Percentiles rank a stretch among this genome's conserved stretches.
phyloP scores from a whole-genome alignment of 1,140 invertebrate species.

The Drosophila insularis region DNA sequence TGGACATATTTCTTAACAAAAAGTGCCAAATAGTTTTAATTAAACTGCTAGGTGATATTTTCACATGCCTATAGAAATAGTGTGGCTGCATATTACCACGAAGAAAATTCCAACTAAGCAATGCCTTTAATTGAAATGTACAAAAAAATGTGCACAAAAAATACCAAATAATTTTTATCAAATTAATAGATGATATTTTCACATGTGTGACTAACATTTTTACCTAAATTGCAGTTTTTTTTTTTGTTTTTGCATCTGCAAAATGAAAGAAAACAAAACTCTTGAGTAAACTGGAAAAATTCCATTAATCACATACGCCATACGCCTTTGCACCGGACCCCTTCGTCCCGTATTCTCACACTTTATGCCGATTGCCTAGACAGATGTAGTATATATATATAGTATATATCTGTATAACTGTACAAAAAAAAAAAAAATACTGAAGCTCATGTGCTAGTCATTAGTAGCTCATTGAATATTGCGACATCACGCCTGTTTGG shows the following conservation, averaged over 20 bases:
- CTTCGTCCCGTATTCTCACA: neutral
- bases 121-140: neutral
- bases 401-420: slow-evolving; percentile 10
- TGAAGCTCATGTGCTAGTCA: slow-evolving; percentile 57
- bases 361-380: slow-evolving; percentile 1
- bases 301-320: slow-evolving; percentile 7
- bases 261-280: neutral
- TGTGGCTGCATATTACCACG: neutral
- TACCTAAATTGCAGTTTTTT: neutral
- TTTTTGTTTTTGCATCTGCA: neutral
- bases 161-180: neutral
- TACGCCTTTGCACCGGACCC: neutral
- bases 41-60: no score
- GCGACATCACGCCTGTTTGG: slow-evolving; percentile 59
- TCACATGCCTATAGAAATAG: no score
- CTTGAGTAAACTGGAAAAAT: neutral
- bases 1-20: no score
- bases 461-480: slow-evolving; percentile 70
- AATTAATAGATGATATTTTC: neutral
- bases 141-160: neutral
- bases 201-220: neutral
- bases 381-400: neutral
- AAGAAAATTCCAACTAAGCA: neutral
- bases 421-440: slow-evolving; percentile 16
- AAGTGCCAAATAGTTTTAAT: no score